Conservation (phyloP, 1,140 invertebrate species). For the Sinonovacula constricta region DNA sequence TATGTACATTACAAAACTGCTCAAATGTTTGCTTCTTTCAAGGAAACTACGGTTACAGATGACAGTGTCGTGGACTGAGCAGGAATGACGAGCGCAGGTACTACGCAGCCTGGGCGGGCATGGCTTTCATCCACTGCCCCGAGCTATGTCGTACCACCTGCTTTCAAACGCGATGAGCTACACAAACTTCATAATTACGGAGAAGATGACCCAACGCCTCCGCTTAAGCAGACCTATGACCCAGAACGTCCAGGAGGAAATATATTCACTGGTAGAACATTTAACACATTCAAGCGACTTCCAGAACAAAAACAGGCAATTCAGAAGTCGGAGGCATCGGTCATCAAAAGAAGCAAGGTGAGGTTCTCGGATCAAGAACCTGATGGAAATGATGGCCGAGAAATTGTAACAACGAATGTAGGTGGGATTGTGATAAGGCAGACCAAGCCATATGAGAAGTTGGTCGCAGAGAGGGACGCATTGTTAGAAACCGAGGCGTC, state of each 20-base stretch:
- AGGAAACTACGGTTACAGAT: no score
- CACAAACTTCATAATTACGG: no score
- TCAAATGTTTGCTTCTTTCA: no score
- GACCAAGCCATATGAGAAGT: constrained; percentile 28
- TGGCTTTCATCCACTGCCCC: constrained; percentile 41
- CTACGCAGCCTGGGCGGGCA: constrained; percentile 31
- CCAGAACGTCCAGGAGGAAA: constrained; percentile 25
- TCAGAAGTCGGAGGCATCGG: constrained; percentile 15
- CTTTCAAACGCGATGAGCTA: neutral
- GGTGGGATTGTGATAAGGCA: constrained; percentile 13
- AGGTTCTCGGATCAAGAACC: neutral
- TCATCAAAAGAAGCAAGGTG: constrained; percentile 7
- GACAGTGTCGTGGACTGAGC: no score
- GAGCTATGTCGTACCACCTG: constrained; percentile 12
- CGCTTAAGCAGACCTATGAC: constrained; percentile 21
- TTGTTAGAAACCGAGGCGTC: constrained; percentile 33
- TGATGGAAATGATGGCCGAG: constrained; percentile 19
- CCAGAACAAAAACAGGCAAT: neutral
- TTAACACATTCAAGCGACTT: constrained; percentile 29
- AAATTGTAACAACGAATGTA: constrained; percentile 28
- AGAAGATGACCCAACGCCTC: neutral
- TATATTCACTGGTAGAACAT: constrained; percentile 31
- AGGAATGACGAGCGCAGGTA: constrained; percentile 40
- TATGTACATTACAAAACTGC: no score
- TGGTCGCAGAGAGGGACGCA: constrained; percentile 35